These are phyloP conservation scores for Maccullochella peelii DNA, from an alignment of 2,113 vertebrate species.

Conservation along the genomic window DNA sequence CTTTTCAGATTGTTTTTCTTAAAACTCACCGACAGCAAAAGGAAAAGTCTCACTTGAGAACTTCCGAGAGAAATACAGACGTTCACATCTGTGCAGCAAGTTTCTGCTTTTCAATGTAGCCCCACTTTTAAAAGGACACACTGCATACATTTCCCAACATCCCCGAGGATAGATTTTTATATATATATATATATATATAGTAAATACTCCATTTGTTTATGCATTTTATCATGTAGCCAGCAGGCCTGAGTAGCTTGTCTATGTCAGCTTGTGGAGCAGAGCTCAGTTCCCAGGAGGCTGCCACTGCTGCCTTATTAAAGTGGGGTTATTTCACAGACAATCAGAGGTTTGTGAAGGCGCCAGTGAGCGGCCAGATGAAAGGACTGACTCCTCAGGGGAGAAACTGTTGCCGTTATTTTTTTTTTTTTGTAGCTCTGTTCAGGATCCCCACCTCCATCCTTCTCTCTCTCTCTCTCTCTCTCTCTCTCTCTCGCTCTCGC, in stretches of 20 bases:
- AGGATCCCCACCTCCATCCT: constrained; percentile 67
- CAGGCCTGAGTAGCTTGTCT: constrained; percentile 43
- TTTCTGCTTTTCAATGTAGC: background rate
- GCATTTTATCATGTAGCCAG: constrained; percentile 23
- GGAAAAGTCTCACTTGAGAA: background rate
- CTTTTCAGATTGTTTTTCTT: background rate
- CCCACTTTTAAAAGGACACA: background rate
- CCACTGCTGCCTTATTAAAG: constrained; percentile 81
- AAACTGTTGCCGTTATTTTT: constrained; percentile 81
- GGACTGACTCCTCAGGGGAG: constrained; percentile 84
- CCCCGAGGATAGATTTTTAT: constrained; percentile 17
- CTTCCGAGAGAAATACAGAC: constrained; percentile 14
- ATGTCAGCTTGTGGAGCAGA: constrained; percentile 37
- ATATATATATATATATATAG: constrained; percentile 41
- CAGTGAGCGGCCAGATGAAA: constrained; percentile 87
- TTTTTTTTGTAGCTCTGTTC: constrained; percentile 69
- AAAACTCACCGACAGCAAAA: background rate
- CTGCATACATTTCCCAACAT: background rate
- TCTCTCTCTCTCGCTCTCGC: background rate
- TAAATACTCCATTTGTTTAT: constrained; percentile 2
- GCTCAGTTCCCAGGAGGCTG: constrained; percentile 79
- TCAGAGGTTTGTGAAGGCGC: constrained; percentile 86
- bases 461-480: constrained; percentile 20
- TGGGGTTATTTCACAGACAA: constrained; percentile 87
- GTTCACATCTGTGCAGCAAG: background rate